Base-by-base conservation (phyloP, 2,113 vertebrate species). In the Oenanthe oenanthe region DNA sequence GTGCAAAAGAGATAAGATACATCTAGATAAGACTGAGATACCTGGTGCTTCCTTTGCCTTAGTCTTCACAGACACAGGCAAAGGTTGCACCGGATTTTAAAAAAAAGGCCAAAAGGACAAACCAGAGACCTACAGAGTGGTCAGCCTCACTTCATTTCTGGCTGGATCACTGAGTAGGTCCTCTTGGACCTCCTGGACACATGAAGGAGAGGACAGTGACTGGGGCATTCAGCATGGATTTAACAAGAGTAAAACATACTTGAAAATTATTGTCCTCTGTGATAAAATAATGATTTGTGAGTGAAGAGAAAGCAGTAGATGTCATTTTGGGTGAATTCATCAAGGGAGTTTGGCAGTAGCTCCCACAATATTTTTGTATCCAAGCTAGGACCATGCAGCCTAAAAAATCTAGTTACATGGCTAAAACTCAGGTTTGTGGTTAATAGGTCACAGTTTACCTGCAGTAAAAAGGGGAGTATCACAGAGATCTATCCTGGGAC, bases 341-440 rank as follows among this genome's bases (percentile, higher is more conserved):
- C 9, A 70, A 61, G 51, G 22, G 40, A 25, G 4, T 61, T 68
- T 56, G 56, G 21, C 22, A 56, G 24, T 53, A 31, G 7, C 24
- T 91, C 20, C 17, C n/a, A 34, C 28, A 34, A 2, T 74, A 51
- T 61, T 70, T 88, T 71, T 53, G 7, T 62, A 40, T 65, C 28
- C 42, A 66, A 40, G 22, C 21, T 60, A 50, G 29, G 13, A 71
- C 67, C 17, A 5, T 57, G 26, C 47, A 66, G 26, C 24, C 36
- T 70, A 7, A 18, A 43, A 83, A 57, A 42, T 16, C 8, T 43
- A 20, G 12, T 62, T 62, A 6, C 4, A 7, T 53, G 56, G 20
- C 26, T 51, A 7, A 20, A 20, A 70, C 36, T 77, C 11, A 34
- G 61, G 10, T 3, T 53, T 0, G 0, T 48, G 12, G 45, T 53